Base-by-base conservation (phyloP, 2,888 invertebrate genomes). In the Stratiomys singularior region DNA sequence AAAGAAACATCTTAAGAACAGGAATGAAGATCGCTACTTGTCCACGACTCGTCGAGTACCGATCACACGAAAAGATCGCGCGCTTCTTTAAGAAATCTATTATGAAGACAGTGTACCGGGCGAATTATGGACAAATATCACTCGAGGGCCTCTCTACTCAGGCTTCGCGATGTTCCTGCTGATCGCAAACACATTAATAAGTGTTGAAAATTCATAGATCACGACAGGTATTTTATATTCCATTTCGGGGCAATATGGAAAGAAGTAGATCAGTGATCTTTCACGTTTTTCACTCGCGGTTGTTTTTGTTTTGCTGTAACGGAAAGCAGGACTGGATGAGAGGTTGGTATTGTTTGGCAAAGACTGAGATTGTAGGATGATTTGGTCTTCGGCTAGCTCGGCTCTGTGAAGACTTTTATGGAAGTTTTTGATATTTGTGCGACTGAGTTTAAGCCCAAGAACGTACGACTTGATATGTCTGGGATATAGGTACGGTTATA, bases 141-240 rank as follows among this genome's bases (percentile, higher is more conserved):
- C 79, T 78, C 47, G 76, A 78, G 79, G 79, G 78, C 47, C 71
- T 76, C 44, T 52, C 52, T 4, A 23, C 21, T 25, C 60, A 21
- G 47, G 15, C 69, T 44, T 18, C 25, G 47, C 37, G 37, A 37
- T 74, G 37, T 58, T 74, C 44, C 60, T 58, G 56, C 71, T 58
- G 74, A 76, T 74, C 72, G 67, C 78, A 76, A 79, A 79, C 76
- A 79, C 79, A 79, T 79, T 79, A 79, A 79, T 78, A 79, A 79
- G 79, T 79, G 79, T 79, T 78, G 79, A 79, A 79, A 79, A 79
- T 79, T 79, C 79, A 79, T 79, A 79, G 79, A 79, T 79, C 79
- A 79, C 79, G 79, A 79, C 79, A 79, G 78, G 78, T 79, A 78
- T 79, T 78, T 79, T 78, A 79, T 79, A 78, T 79, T 78, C 77